Conservation (phyloP, 2,797 vertebrate species). For the Serranus cabrilla region DNA sequence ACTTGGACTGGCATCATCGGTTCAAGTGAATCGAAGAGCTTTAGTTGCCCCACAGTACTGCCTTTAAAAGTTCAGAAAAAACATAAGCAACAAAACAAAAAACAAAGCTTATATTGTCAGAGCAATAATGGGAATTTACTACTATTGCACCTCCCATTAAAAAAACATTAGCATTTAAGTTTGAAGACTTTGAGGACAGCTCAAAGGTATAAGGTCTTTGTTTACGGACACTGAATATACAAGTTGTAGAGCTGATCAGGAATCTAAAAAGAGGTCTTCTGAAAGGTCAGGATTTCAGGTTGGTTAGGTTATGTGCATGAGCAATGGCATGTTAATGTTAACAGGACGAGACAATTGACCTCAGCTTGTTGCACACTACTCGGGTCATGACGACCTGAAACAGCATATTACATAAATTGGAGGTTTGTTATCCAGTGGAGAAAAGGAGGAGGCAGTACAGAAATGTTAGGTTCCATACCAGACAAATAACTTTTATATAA, state of each 20-base stretch:
- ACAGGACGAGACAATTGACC: constrained; percentile 38
- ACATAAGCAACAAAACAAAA: background rate
- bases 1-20: background rate
- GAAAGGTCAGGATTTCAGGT: constrained; percentile 22
- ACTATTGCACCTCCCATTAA: background rate
- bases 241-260: background rate
- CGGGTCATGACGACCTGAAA: constrained; percentile 14
- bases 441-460: background rate
- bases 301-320: constrained; percentile 41
- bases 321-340: constrained; percentile 40
- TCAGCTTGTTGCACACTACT: constrained; percentile 17
- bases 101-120: background rate
- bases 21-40: background rate
- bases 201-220: background rate
- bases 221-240: constrained; percentile 9
- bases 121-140: background rate
- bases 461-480: background rate
- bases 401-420: constrained; percentile 21
- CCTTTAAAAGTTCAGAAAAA: constrained; percentile 2
- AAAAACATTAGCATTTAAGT: background rate
- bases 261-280: background rate
- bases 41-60: constrained; percentile 4
- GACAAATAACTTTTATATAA: background rate
- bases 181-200: background rate
- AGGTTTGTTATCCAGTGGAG: constrained; percentile 11